Conservation (phyloP, 2,888 invertebrate species). For the Tupiocoris notatus region DNA sequence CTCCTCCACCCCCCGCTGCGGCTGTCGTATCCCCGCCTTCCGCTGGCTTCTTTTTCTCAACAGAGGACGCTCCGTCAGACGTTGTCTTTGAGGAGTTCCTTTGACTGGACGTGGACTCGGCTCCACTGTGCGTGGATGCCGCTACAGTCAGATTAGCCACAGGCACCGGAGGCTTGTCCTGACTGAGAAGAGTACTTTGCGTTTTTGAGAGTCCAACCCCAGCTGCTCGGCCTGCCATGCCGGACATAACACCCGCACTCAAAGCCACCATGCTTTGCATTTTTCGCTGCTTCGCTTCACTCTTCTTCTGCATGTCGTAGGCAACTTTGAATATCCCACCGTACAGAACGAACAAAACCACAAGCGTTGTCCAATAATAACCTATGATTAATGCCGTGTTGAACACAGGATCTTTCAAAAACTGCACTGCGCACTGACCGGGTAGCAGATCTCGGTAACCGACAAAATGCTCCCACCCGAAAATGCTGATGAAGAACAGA, state of each 20-base stretch:
- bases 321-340: constrained; percentile 97
- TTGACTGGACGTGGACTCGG: constrained; percentile 54
- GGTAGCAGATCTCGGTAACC: constrained; percentile 85
- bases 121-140: constrained; percentile 44
- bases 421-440: constrained; percentile 93
- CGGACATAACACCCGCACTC: constrained; percentile 85
- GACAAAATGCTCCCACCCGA: constrained; percentile 98
- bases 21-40: constrained; percentile 46
- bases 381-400: constrained; percentile 95
- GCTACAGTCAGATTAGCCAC: constrained; percentile 50
- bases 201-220: constrained; percentile 82
- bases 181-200: constrained; percentile 65
- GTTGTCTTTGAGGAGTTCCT: constrained; percentile 52
- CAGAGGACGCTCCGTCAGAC: constrained; percentile 52
- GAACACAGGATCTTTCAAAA: constrained; percentile 94
- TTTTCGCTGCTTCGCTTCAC: constrained; percentile 92
- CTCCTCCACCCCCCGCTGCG: constrained; percentile 50
- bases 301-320: constrained; percentile 95
- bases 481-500: constrained; percentile 95
- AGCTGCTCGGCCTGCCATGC: constrained; percentile 84
- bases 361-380: constrained; percentile 96
- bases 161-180: constrained; percentile 61
- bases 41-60: constrained; percentile 54
- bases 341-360: constrained; percentile 92
- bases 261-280: constrained; percentile 93